Percentiles rank a stretch among this genome's conserved stretches.
Conservation (phyloP, 1,140 invertebrate genomes). For the Drosophila setifemur region DNA sequence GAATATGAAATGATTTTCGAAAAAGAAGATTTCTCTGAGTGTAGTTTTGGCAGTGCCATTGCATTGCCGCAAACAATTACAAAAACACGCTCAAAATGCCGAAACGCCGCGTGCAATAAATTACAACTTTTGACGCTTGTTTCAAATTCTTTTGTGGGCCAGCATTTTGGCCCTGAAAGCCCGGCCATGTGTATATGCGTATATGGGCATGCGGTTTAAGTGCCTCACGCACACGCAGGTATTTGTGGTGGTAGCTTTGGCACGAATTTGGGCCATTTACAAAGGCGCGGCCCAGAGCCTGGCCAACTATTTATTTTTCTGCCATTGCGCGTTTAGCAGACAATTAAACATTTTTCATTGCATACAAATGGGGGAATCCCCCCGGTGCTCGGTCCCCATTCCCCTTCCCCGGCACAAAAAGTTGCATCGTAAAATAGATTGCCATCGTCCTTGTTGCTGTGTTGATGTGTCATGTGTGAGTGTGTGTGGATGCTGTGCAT, state of each 20-base stretch:
- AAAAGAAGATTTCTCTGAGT: no score
- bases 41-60: not conserved
- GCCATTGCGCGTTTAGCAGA: slow-evolving; percentile 72
- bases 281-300: slow-evolving; percentile 13
- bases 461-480: not conserved
- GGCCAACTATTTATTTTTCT: slow-evolving; percentile 60
- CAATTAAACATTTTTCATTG: slow-evolving; percentile 80
- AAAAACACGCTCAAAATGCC: slow-evolving; percentile 28
- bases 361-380: slow-evolving; percentile 60
- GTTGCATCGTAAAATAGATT: slow-evolving; percentile 53
- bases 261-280: slow-evolving; percentile 41
- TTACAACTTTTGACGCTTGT: slow-evolving; percentile 74
- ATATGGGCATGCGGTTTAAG: slow-evolving; percentile 29
- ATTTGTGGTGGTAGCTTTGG: slow-evolving; percentile 45
- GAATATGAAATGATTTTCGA: no score
- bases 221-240: slow-evolving; percentile 58
- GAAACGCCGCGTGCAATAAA: slow-evolving; percentile 53
- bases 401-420: slow-evolving; percentile 23
- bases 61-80: slow-evolving; percentile 46
- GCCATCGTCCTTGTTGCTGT: slow-evolving; percentile 39
- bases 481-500: not conserved
- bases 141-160: slow-evolving; percentile 60
- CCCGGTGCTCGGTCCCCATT: not conserved
- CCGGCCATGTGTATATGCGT: not conserved
- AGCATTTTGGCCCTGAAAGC: slow-evolving; percentile 36